Evolutionary conservation across 53 echinoderm and acorn worm genomes (phyloP), one percentile per base, ranked within the genome.

Genomic region (Holothuria leucospilota): DNA sequence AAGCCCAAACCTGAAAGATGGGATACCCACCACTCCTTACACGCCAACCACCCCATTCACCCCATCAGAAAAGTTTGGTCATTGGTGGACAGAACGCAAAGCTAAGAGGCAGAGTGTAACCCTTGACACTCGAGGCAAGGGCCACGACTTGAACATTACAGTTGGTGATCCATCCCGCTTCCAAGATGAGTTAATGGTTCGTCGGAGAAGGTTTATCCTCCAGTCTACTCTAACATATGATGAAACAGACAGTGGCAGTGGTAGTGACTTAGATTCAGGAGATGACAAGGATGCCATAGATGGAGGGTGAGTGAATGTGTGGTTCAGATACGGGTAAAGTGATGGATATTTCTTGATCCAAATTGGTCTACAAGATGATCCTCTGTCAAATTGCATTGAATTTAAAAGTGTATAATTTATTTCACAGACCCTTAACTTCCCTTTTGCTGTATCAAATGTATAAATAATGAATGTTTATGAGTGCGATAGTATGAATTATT

Each of bases 151-250:
- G 74, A 96, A 96, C 69, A 81, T 85, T 12, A 94, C 96, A 51
- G 82, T 94, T 15, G 82, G 89, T 38, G 96, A 96, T 51, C 96
- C 96, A 0, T 91, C 89, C 26, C 74, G 92, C 23, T 88, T 93
- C 9, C 53, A 72, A 73, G 89, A 82, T 28, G 89, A 87, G 20
- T 67, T 51, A 51, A 65, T 59, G 39, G 60, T 60, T 16, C 53
- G 92, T 10, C 39, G 89, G 63, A 65, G 92, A 12, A 81, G 89
- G 29, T 70, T 93, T 34, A 60, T 91, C 39, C 79, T 90, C 8
- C 90, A 90, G 80, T 85, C 93, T 16, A 58, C 85, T 5, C 84
- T 82, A 25, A 72, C 84, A 21, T 85, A 85, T 9, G 92, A 85
- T 42, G 92, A 89, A 73, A 81, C 81, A 29, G 92, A 92, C 68